Conservation (phyloP, 2,888 invertebrate genomes). For the Drosophila rubida region DNA sequence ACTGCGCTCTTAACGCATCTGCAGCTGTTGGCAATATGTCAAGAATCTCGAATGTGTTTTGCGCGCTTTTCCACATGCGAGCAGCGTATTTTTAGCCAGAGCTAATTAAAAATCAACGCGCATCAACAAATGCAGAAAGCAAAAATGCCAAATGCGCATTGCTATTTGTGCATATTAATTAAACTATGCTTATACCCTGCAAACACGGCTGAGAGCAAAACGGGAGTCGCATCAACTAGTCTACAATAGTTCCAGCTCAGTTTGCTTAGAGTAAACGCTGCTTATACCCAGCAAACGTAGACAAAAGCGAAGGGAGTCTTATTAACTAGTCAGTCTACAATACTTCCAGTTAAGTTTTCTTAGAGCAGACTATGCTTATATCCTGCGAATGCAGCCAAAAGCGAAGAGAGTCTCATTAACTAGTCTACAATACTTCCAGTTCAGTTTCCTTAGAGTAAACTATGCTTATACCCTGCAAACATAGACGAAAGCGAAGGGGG, state of each 20-base stretch:
- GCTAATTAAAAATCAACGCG: slow-evolving; percentile 72
- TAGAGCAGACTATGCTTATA: too few relatives aligned
- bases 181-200: slow-evolving; percentile 28
- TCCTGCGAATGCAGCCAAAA: too few relatives aligned
- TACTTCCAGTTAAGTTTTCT: too few relatives aligned
- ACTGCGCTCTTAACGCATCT: slow-evolving; percentile 18
- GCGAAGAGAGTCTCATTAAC: too few relatives aligned
- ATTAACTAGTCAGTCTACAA: too few relatives aligned
- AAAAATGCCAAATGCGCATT: slow-evolving; percentile 46
- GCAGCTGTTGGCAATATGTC: slow-evolving; percentile 81
- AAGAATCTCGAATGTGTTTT: slow-evolving; percentile 63
- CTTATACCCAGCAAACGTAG: too few relatives aligned
- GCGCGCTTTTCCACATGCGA: slow-evolving; percentile 36
- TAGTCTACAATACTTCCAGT: background rate
- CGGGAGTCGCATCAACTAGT: too few relatives aligned
- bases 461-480: slow-evolving; percentile 8
- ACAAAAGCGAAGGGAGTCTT: too few relatives aligned
- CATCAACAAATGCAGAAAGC: slow-evolving; percentile 43
- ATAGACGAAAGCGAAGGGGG: background rate
- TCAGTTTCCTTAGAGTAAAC: slow-evolving; percentile 25
- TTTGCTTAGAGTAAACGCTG: too few relatives aligned
- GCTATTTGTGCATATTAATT: slow-evolving; percentile 67
- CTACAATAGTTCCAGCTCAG: too few relatives aligned
- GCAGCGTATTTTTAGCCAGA: slow-evolving; percentile 58
- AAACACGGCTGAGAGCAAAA: background rate